phyloP scores from a whole-genome alignment of 2,888 invertebrate species.

The Trissolcus japonicus region DNA sequence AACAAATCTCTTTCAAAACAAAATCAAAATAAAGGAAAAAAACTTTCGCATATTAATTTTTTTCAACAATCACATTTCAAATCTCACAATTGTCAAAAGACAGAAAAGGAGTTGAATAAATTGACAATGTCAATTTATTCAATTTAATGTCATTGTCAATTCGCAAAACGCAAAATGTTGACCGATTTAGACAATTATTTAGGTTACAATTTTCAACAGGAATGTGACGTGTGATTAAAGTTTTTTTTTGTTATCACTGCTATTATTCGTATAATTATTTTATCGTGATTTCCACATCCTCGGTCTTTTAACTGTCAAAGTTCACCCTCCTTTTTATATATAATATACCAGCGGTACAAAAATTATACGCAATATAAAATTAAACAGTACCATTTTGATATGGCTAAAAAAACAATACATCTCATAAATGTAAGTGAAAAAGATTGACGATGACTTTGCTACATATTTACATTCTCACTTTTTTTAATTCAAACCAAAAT shows the following conservation, averaged over 20 bases:
- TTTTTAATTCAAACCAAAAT: neutral
- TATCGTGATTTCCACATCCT: constrained; percentile 47
- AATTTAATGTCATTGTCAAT: no score
- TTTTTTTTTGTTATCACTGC: constrained; percentile 47
- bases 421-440: constrained; percentile 50
- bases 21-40: neutral
- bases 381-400: constrained; percentile 36
- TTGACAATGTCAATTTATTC: no score
- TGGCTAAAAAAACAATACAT: constrained; percentile 25
- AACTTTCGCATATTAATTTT: neutral
- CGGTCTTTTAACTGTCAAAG: constrained; percentile 13
- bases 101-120: no score
- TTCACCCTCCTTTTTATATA: constrained; percentile 4
- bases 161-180: no score
- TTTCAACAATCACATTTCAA: no score
- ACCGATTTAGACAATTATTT: no score
- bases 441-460: constrained; percentile 55
- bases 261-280: constrained; percentile 55
- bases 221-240: constrained; percentile 47
- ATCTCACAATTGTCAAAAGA: no score
- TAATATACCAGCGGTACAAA: neutral
- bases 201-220: constrained; percentile 37
- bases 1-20: neutral
- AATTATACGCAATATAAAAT: constrained; percentile 23
- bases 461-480: constrained; percentile 51